These are phyloP conservation scores for Vulpes lagopus DNA, from an alignment of 2,113 vertebrate species.

Conservation along the genomic window DNA sequence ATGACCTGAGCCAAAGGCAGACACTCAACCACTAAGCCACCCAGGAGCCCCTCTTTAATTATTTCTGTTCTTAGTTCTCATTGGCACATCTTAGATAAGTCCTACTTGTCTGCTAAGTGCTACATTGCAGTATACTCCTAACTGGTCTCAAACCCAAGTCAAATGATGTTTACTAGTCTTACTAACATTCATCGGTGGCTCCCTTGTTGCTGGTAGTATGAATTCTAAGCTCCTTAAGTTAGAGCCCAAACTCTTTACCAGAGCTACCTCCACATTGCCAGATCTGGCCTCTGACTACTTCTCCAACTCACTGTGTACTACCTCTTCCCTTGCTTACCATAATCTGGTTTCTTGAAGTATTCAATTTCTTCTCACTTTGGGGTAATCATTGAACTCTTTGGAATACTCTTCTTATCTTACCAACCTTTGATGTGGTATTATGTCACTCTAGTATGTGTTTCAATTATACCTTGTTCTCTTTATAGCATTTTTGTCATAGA, in stretches of 20 bases:
- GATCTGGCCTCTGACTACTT: background rate
- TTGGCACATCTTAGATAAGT: background rate
- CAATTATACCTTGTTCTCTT: background rate
- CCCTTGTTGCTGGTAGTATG: background rate
- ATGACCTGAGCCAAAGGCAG: too few relatives aligned
- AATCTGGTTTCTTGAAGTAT: background rate
- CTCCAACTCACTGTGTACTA: background rate
- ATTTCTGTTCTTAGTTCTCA: background rate
- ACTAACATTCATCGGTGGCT: background rate
- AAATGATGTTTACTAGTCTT: background rate
- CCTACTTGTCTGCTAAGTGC: background rate
- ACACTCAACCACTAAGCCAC: too few relatives aligned
- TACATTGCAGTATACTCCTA: background rate
- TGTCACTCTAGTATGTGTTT: background rate
- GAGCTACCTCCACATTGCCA: accelerated
- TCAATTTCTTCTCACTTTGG: background rate
- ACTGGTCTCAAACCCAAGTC: background rate
- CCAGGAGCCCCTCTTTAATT: background rate
- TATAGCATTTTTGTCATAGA: background rate
- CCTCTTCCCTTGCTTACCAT: background rate
- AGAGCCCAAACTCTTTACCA: background rate
- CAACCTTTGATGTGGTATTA: background rate
- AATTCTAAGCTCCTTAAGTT: background rate
- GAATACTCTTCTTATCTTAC: background rate
- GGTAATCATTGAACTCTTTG: background rate